Evolutionary conservation across 1,140 invertebrate species (phyloP).

Genomic region (Bombus consobrinus): DNA sequence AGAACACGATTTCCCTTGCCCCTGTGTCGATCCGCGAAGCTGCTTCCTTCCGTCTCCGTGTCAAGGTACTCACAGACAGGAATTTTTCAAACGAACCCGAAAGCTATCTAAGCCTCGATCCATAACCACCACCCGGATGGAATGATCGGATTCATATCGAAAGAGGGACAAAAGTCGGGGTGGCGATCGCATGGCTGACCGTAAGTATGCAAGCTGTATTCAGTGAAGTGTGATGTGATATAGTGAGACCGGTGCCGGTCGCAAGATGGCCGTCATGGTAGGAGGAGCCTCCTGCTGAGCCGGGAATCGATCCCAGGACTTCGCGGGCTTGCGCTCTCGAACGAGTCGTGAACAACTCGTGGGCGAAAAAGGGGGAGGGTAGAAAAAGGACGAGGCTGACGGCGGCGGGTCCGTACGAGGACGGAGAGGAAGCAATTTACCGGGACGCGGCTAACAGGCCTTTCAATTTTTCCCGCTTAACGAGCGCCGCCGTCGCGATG

Average conservation of each 20-base stretch:
- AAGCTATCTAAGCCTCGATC: background rate
- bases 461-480: constrained; percentile 75
- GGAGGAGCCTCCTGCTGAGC: constrained; percentile 81
- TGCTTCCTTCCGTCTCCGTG: too few relatives aligned
- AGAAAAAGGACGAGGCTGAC: constrained; percentile 62
- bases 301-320: constrained; percentile 82
- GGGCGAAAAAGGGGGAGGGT: constrained; percentile 56
- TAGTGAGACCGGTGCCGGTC: constrained; percentile 77
- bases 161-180: constrained; percentile 31
- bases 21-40: too few relatives aligned
- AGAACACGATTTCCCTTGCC: too few relatives aligned
- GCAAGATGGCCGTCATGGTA: constrained; percentile 82
- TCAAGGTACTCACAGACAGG: background rate
- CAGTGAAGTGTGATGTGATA: constrained; percentile 81
- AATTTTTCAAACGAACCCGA: background rate
- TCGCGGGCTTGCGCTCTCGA: constrained; percentile 78
- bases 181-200: constrained; percentile 60
- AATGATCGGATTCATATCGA: background rate
- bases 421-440: constrained; percentile 68
- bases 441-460: constrained; percentile 69
- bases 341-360: constrained; percentile 68
- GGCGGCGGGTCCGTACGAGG: constrained; percentile 34
- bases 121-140: background rate
- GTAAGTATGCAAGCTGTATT: constrained; percentile 74
- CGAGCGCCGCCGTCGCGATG: constrained; percentile 67